Base-by-base conservation (phyloP, 2,797 vertebrate genomes). In the Xiphophorus birchmanni region DNA sequence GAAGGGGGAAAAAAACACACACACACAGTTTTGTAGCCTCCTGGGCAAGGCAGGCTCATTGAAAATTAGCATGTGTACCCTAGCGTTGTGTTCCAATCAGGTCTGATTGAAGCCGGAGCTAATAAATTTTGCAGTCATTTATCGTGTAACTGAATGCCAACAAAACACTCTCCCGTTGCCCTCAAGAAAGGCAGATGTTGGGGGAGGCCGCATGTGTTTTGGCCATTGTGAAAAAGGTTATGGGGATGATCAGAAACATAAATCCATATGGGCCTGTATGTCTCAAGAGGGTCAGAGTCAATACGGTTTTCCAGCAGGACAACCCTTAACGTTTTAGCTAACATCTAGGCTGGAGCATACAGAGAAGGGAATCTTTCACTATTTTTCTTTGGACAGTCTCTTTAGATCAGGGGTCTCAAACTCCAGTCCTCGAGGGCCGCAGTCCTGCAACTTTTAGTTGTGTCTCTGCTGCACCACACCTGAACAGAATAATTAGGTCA, bases 31-130 rank as follows among this genome's bases (percentile, higher is more conserved):
- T 42, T 75, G 52, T 32, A 75, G 74, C 52, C 35, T n/a, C 50
- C 50, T 11, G 12, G 23, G 73, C 73, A 35, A 26, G 9, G 52
- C 23, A 75, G 74, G 12, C 74, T 56, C 37, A 58, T n/a, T 42
- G 74, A 75, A 58, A 75, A 75, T 58, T 42, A 58, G 74, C 74
- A 75, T 58, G 47, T 83, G 79, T n/a, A 40, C 35, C 29, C 73
- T 6, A 21, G 15, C 23, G 73, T 74, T 74, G 47, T 74, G 47
- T 52, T 74, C 29, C 73, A 32, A 52, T 74, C 73, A 74, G 37
- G 18, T 48, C 47, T 37, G 73, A 74, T 74, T 74, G 73, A 47
- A 32, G 73, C 73, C 73, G 18, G 73, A 74, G 73, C 73, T 74
- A 32, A 74, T 50, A 74, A 6, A 74, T 50, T 74, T 32, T 50